Evolutionary conservation across 2,888 invertebrate genomes (phyloP).

Genomic region (Orchesellides sinensis): DNA sequence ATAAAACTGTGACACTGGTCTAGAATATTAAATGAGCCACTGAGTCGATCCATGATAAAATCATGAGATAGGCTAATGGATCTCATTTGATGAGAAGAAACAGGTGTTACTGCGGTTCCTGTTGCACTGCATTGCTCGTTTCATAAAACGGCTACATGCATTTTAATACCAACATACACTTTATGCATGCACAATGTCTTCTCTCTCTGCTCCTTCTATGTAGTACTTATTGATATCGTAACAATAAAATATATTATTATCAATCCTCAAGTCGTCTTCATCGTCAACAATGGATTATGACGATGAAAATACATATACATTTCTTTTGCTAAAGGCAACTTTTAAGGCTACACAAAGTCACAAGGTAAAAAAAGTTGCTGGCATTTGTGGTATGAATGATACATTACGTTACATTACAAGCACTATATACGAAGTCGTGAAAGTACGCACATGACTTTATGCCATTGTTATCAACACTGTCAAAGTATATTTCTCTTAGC

Average conservation of each 20-base stretch:
- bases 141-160: background rate
- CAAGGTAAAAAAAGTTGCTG: slow-evolving; percentile 24
- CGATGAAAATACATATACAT: background rate
- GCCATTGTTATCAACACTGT: background rate
- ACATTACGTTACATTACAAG: background rate
- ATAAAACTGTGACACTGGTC: slow-evolving; percentile 62
- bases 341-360: background rate
- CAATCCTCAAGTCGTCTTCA: slow-evolving; percentile 16
- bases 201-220: slow-evolving; percentile 19
- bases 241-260: slow-evolving; percentile 35
- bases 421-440: slow-evolving; percentile 13
- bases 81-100: slow-evolving; percentile 60
- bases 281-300: slow-evolving; percentile 34
- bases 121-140: background rate
- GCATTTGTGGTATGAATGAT: background rate
- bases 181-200: background rate
- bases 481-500: slow-evolving; percentile 19
- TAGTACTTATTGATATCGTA: slow-evolving; percentile 41
- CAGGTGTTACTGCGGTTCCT: slow-evolving; percentile 49
- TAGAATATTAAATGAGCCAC: slow-evolving; percentile 57
- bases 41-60: slow-evolving; percentile 42
- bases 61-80: slow-evolving; percentile 61
- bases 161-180: background rate
- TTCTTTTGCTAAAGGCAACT: slow-evolving; percentile 37
- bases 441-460: background rate